Evolutionary conservation across 2,888 invertebrate genomes (phyloP).

Genomic region (Erynnis tages): DNA sequence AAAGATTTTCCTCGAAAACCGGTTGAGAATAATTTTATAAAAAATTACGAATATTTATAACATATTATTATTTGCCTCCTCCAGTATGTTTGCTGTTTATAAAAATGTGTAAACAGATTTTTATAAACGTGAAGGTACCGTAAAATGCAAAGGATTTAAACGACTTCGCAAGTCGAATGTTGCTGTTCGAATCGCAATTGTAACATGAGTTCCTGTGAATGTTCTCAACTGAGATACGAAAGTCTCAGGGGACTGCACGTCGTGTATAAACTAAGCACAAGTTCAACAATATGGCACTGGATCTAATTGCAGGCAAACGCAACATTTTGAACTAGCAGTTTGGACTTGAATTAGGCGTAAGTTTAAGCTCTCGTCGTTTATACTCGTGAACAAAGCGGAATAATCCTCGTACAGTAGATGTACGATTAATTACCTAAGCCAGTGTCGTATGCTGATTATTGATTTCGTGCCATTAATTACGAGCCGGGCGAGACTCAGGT

Average conservation of each 20-base stretch:
- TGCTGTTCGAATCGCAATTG: constrained; percentile 19
- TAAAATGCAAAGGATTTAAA: neutral
- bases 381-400: too few relatives aligned
- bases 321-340: constrained; percentile 2
- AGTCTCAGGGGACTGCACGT: constrained; percentile 21
- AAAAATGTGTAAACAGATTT: neutral
- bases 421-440: constrained; percentile 50
- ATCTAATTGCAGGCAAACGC: constrained; percentile 22
- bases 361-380: too few relatives aligned
- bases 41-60: too few relatives aligned
- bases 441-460: constrained; percentile 39
- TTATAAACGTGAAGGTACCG: neutral
- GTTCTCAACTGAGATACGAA: constrained; percentile 20
- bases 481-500: constrained; percentile 14
- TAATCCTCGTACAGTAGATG: too few relatives aligned
- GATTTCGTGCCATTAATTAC: constrained; percentile 26
- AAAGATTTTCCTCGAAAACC: too few relatives aligned
- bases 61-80: too few relatives aligned
- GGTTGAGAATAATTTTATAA: too few relatives aligned
- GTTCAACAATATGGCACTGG: constrained; percentile 24
- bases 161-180: constrained; percentile 17
- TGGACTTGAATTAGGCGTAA: neutral
- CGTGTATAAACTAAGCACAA: too few relatives aligned
- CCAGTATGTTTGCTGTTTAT: too few relatives aligned
- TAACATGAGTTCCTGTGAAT: constrained; percentile 16